A percentile compares a stretch with the other conserved stretches of the same genome.
phyloP scores from a whole-genome alignment of 92 coral and sea anemone genomes.

The Parazoanthus atlanticus region DNA sequence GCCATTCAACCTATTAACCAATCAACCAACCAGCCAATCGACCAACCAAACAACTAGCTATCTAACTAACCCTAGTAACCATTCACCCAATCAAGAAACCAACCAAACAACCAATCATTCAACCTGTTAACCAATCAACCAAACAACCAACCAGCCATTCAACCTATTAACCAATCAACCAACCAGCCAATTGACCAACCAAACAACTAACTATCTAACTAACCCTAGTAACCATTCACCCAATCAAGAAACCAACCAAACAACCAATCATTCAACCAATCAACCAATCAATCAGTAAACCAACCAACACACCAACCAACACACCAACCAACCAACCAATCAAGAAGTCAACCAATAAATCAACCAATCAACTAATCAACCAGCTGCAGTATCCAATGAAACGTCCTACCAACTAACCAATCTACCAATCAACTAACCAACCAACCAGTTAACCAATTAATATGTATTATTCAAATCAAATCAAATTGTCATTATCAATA shows the following conservation, averaged over 20 bases:
- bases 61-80: too few species aligned
- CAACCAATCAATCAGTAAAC: neutral
- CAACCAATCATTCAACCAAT: neutral
- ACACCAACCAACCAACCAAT: too few species aligned
- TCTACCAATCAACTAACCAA: neutral
- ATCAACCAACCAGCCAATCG: neutral
- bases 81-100: neutral
- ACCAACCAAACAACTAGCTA: neutral
- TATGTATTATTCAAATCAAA: too few species aligned
- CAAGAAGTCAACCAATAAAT: too few species aligned
- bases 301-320: neutral
- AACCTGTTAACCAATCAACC: neutral
- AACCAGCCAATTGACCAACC: neutral
- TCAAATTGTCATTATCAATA: too few species aligned
- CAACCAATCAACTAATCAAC: neutral
- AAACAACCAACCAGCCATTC: neutral
- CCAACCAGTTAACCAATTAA: neutral
- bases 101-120: neutral
- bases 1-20: neutral
- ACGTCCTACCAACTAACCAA: too few species aligned
- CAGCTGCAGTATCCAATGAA: too few species aligned
- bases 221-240: too few species aligned
- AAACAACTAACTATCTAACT: neutral
- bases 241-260: neutral
- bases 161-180: neutral